phyloP scores from a whole-genome alignment of 2,888 invertebrate species.

The Torymus texanus region DNA sequence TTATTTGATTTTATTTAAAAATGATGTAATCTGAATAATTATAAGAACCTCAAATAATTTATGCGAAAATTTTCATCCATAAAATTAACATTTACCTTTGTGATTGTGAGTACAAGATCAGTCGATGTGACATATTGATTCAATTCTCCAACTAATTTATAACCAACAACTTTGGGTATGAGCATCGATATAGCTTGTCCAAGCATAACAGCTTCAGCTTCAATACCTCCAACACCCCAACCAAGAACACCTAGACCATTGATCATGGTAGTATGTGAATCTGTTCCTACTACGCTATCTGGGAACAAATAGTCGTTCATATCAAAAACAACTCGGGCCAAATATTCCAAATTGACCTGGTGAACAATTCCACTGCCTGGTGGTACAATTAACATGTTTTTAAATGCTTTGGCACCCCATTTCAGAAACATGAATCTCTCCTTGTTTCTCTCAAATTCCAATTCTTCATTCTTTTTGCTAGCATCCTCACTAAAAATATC shows the following conservation, averaged over 20 bases:
- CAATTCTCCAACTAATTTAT: conserved; percentile 88
- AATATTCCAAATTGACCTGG: conserved; percentile 97
- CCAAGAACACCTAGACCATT: conserved; percentile 97
- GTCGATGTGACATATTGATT: conserved; percentile 93
- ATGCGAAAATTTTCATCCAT: too few species aligned
- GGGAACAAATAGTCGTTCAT: conserved; percentile 83
- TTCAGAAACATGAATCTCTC: conserved; percentile 97
- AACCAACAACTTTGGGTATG: conserved; percentile 96
- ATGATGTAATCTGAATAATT: too few species aligned
- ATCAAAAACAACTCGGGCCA: conserved; percentile 93
- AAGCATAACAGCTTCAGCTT: conserved; percentile 99
- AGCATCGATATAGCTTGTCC: conserved; percentile 98
- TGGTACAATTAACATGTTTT: conserved; percentile 97
- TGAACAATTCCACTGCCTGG: conserved; percentile 97
- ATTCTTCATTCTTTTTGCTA: conserved; percentile 91
- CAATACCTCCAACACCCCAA: conserved; percentile 98
- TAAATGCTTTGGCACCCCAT: conserved; percentile 97
- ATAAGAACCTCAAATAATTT: too few species aligned
- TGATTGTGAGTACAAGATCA: conserved; percentile 97
- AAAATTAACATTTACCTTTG: conserved; percentile 81
- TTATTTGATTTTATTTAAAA: too few species aligned
- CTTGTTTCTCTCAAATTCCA: conserved; percentile 96
- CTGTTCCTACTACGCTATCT: conserved; percentile 96
- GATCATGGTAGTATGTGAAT: conserved; percentile 99
- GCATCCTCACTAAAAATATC: conserved; percentile 84